Evolutionary conservation across 30 jellyfish, hydroid and myxozoan genomes (phyloP).

Genomic region (Hydractinia echinata): DNA sequence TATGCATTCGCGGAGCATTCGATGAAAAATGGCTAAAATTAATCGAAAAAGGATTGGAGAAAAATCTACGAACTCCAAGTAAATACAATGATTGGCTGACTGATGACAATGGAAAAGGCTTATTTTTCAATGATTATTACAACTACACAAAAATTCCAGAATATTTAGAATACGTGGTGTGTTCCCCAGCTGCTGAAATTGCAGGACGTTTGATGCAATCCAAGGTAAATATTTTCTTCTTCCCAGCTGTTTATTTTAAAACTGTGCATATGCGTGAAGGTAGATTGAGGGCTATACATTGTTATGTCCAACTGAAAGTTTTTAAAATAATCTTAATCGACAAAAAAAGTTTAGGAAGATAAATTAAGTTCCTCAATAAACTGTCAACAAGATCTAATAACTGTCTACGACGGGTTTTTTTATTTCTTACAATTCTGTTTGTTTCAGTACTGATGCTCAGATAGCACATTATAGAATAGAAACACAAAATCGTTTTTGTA

Average conservation of each 20-base stretch:
- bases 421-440: no score
- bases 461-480: no score
- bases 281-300: neutral
- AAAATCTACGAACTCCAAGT: constrained; percentile 46
- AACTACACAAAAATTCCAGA: constrained; percentile 51
- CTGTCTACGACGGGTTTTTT: no score
- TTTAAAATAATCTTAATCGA: neutral
- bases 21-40: constrained; percentile 37
- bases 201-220: constrained; percentile 61
- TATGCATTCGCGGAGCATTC: constrained; percentile 47
- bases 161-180: constrained; percentile 23
- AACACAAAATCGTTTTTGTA: no score
- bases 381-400: no score
- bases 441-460: no score
- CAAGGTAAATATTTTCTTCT: constrained; percentile 26
- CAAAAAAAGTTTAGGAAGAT: neutral
- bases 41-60: constrained; percentile 49
- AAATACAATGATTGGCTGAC: constrained; percentile 42
- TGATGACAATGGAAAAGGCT: constrained; percentile 42
- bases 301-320: neutral
- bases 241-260: neutral
- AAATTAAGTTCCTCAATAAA: no score
- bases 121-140: constrained; percentile 67
- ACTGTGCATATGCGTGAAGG: neutral
- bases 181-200: constrained; percentile 60